Evolutionary conservation across 2,888 invertebrate species (phyloP).

Genomic region (Mechanitis messenoides): DNA sequence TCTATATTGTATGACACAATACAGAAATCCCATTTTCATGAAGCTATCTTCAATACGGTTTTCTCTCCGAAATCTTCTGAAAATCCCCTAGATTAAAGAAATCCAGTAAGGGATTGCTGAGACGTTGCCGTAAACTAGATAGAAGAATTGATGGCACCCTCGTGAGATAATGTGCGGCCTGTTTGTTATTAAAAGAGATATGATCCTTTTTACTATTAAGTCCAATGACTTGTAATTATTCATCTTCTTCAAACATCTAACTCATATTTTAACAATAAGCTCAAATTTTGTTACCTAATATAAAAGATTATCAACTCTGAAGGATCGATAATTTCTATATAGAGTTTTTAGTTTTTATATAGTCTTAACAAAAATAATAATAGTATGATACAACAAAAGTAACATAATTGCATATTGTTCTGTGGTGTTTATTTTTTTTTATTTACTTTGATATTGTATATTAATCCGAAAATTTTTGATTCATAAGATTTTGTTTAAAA

Average conservation of each 20-base stretch:
- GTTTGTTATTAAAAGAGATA: background rate
- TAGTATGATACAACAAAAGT: too few species aligned
- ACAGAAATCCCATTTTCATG: background rate
- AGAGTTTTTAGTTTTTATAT: too few species aligned
- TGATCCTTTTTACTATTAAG: background rate
- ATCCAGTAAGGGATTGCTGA: constrained; percentile 23
- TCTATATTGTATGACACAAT: too few species aligned
- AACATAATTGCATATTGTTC: too few species aligned
- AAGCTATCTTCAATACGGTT: background rate
- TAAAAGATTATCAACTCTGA: too few species aligned
- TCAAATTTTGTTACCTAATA: too few species aligned
- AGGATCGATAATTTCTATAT: too few species aligned
- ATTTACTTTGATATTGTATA: too few species aligned
- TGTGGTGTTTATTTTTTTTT: too few species aligned
- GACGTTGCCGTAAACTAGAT: constrained; percentile 23
- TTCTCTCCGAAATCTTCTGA: background rate
- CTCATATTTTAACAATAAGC: too few species aligned
- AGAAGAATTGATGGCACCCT: constrained; percentile 30
- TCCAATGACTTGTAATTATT: background rate
- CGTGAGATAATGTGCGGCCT: constrained; percentile 10
- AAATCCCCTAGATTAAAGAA: constrained; percentile 20
- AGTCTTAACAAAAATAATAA: too few species aligned
- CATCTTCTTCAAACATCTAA: background rate
- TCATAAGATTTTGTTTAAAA: too few species aligned
- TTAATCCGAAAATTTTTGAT: background rate